phyloP scores from a whole-genome alignment of 2,888 invertebrate genomes.

The Theristus sp. region DNA sequence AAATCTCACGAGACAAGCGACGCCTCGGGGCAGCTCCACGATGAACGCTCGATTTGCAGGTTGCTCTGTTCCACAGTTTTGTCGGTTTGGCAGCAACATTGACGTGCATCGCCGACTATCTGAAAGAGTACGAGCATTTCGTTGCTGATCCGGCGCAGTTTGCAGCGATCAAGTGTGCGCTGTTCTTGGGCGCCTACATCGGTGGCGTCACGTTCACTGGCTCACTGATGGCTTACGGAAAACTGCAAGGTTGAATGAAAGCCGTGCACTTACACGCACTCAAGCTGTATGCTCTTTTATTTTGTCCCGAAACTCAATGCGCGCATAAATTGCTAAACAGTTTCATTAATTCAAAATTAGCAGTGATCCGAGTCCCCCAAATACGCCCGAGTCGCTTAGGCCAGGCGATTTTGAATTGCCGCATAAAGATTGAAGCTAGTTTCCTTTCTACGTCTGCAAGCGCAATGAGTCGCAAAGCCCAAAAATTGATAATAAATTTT shows the following conservation, averaged over 20 bases:
- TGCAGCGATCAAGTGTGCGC: conserved; percentile 53
- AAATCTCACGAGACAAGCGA: no score
- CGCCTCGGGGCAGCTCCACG: no score
- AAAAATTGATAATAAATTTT: no score
- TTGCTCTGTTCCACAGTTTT: conserved; percentile 59
- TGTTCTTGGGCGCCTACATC: conserved; percentile 70
- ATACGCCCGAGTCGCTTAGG: not conserved
- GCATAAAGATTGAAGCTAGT: no score
- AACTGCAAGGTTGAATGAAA: conserved; percentile 48
- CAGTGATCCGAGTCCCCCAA: not conserved
- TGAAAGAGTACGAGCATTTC: conserved; percentile 59
- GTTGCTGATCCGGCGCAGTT: conserved; percentile 54
- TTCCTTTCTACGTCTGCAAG: no score
- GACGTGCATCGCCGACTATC: conserved; percentile 62
- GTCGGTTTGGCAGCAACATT: conserved; percentile 70
- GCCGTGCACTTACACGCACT: not conserved
- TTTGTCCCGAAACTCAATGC: no score
- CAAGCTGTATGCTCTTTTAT: not conserved
- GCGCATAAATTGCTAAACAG: no score
- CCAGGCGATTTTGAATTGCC: not conserved
- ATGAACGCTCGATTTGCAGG: no score
- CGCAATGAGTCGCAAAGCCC: no score
- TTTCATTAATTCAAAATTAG: not conserved
- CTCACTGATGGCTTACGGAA: conserved; percentile 68
- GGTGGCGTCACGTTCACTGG: conserved; percentile 77